Evolutionary conservation across 2,113 vertebrate genomes (phyloP), one percentile per base, ranked within the genome.

Genomic region (Ophiodon elongatus): DNA sequence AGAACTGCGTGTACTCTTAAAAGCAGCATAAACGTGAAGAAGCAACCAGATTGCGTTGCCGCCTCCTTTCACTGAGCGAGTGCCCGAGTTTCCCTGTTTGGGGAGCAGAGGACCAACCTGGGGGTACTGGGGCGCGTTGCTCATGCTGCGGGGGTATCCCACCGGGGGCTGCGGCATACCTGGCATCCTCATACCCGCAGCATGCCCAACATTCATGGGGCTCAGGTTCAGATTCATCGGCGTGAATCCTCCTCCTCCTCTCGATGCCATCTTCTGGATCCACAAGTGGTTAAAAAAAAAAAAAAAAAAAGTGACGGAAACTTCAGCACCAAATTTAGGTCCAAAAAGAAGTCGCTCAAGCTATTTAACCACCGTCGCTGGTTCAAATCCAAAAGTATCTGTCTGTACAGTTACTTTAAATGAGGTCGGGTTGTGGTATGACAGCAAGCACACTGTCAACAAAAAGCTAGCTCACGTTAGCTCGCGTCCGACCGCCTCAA

Each of bases 121-220:
- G 11, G 89, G 91, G 76, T 94, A 96, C 54, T 94, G 95, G 25
- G 92, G 89, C 4, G 85, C 66, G 45, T 1, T 82, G 82, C 21
- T 92, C 91, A 96, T 86, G 67, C 90, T 86, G 17, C 96, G 92
- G 86, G 88, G 73, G 87, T 87, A 96, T 64, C 86, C 94, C 17
- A 84, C 88, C 14, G 92, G 85, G 73, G 84, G 69, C 29, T 94
- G 94, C 11, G 91, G 94, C 86, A 96, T 89, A 54, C 87, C 91
- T 17, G 90, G 25, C 89, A 96, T 94, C 88, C 96, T 94, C 89
- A 94, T 87, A 6, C 91, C 94, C 83, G 86, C 89, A 6, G 79
- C 76, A 27, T 92, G 93, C 23, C 76, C 93, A 1, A 92, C 83
- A 59, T 73, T 94, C 93, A 95, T 90, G 68, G 90, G 92, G 91